phyloP scores from a whole-genome alignment of 1,140 invertebrate genomes.

The Philotrypesis tridentata region DNA sequence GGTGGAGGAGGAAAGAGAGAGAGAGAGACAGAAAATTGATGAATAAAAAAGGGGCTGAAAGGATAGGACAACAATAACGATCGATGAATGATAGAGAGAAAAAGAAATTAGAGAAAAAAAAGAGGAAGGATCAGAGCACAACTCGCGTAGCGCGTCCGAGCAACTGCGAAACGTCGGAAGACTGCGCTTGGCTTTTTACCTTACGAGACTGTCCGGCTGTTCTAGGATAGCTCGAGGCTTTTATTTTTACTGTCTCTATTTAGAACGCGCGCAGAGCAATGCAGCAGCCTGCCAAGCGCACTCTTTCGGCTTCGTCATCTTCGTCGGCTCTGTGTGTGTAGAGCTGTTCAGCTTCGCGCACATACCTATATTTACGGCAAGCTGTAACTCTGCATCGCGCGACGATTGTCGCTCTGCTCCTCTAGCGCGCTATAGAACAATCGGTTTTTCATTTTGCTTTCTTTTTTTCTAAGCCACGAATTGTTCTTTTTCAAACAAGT shows the following conservation, averaged over 20 bases:
- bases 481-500: not conserved
- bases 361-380: conserved; percentile 7
- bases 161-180: conserved; percentile 2
- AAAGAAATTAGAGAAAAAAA: not conserved
- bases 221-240: not conserved
- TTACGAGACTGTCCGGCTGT: not conserved
- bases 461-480: not conserved
- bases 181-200: conserved; percentile 29
- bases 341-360: not conserved
- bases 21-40: not conserved
- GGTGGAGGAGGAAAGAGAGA: not conserved
- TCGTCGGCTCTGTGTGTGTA: not conserved
- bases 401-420: not conserved
- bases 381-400: not conserved
- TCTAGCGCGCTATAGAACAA: not conserved
- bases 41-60: not conserved
- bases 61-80: not conserved
- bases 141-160: not conserved
- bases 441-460: not conserved
- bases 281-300: conserved; percentile 36
- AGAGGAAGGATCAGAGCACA: conserved; percentile 20
- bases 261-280: conserved; percentile 39
- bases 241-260: conserved; percentile 48
- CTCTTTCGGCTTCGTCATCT: not conserved
- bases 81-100: not conserved